Evolutionary conservation across 2,113 vertebrate species (phyloP), one percentile per base, ranked within the genome.

Genomic region (Phycodurus eques): DNA sequence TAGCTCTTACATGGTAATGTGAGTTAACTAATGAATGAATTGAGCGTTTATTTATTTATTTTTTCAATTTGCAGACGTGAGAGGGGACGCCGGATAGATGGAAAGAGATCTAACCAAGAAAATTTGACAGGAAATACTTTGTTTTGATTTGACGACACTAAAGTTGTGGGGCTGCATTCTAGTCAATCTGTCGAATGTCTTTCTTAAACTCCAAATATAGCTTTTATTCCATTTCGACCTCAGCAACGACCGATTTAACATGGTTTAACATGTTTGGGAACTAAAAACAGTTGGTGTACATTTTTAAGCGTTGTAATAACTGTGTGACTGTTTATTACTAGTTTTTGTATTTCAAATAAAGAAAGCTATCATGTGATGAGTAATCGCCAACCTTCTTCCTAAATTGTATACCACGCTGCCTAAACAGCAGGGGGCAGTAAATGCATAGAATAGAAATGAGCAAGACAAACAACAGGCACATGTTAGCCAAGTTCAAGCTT

Each of bases 11-110:
- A 33, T 19, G 74, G 9, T 14, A 1, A 11, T 22, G 13, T 56
- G 5, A 12, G 3, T 3, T 22, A 4, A 65, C 27, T 57, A 68
- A 80, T 91, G 73, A 35, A 0, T 70, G 9, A 39, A 22, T 78
- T 88, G 80, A 91, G 88, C 92, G 90, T 66, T 47, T n/a, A n/a
- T n/a, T n/a, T n/a, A n/a, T n/a, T 71, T 89, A 86, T 88, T 87
- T 92, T 90, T 93, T 27, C 27, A 27, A 39, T 81, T 94, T 96
- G 86, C 93, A 98, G 96, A 90, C 92, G 82, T 89, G 91, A 88
- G 93, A 94, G 92, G 91, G 93, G 85, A 94, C 94, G 93, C 94
- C 87, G 96, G 91, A 96, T n/a, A 19, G 1, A 44, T n/a, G 27
- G 11, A 69, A 10, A 63, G 11, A 68, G 39, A 57, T 9, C 68